These are phyloP conservation scores for Alexandromys fortis DNA, from an alignment of 2,113 vertebrate species.

Conservation along the genomic window DNA sequence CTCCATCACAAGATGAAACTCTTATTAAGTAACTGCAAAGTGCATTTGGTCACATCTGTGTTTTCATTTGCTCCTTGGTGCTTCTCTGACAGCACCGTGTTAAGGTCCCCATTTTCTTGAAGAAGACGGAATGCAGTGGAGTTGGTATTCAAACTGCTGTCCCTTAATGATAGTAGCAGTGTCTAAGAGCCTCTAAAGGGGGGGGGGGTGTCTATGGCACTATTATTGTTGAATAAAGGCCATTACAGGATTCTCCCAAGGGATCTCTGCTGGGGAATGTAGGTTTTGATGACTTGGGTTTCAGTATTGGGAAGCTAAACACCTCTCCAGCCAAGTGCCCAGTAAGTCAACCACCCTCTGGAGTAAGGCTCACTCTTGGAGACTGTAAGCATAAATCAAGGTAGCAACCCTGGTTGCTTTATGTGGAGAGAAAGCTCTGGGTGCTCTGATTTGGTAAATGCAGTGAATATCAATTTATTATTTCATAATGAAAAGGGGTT, in stretches of 20 bases:
- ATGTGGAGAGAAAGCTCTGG: not conserved
- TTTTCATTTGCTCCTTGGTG: not conserved
- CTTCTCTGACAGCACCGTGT: not conserved
- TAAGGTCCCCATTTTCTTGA: not conserved
- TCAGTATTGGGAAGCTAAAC: not conserved
- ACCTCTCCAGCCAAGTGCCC: not conserved
- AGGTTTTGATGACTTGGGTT: not conserved
- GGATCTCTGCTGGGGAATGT: not conserved
- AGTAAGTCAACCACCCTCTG: not conserved
- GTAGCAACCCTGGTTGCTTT: not conserved
- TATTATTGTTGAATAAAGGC: not conserved
- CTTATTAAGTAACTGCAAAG: not conserved
- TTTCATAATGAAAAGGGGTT: not conserved
- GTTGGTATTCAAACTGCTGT: not conserved
- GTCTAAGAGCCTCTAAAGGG: not conserved
- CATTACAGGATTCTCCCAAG: not conserved
- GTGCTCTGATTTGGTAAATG: not conserved
- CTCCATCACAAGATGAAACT: not conserved
- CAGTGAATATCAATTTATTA: not conserved
- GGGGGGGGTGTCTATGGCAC: accelerated
- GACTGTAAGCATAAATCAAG: not conserved
- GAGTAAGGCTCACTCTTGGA: not conserved
- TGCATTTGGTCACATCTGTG: not conserved
- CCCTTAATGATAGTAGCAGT: not conserved
- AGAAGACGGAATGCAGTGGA: not conserved